Evolutionary conservation across 2,888 invertebrate genomes (phyloP).

Genomic region (Spialia ferax): DNA sequence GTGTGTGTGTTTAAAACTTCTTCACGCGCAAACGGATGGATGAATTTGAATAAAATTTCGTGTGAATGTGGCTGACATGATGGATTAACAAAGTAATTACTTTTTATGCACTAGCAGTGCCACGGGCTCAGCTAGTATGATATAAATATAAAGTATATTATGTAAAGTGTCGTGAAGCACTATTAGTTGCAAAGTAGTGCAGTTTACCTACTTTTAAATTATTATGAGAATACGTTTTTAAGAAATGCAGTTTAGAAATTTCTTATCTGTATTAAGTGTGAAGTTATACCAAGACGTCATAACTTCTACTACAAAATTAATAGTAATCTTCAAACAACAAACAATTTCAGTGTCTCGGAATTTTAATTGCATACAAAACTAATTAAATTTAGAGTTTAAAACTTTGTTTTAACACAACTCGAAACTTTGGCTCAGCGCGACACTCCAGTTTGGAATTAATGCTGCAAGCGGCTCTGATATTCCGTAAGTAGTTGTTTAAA

Average conservation of each 20-base stretch:
- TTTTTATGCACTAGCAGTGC: too few species aligned
- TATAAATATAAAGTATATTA: too few species aligned
- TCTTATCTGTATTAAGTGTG: neutral
- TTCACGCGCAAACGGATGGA: too few species aligned
- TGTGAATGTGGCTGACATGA: too few species aligned
- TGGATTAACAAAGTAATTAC: too few species aligned
- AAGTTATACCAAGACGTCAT: neutral
- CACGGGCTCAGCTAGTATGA: too few species aligned
- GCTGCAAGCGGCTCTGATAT: slow-evolving; percentile 16
- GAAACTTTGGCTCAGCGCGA: slow-evolving; percentile 27
- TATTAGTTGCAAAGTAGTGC: too few species aligned
- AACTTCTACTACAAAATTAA: neutral
- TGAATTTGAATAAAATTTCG: too few species aligned
- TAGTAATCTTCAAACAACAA: slow-evolving; percentile 4
- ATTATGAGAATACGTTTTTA: neutral
- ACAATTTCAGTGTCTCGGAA: slow-evolving; percentile 26
- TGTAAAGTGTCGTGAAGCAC: too few species aligned
- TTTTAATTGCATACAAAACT: slow-evolving; percentile 38
- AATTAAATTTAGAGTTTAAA: slow-evolving; percentile 37
- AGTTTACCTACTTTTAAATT: too few species aligned
- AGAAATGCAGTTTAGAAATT: neutral
- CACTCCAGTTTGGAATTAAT: slow-evolving; percentile 19
- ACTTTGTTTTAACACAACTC: slow-evolving; percentile 36
- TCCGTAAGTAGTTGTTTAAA: slow-evolving; percentile 13
- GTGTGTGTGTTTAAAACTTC: too few species aligned